Conservation (phyloP, 2,888 invertebrate genomes). For the Serrognathus titanus region DNA sequence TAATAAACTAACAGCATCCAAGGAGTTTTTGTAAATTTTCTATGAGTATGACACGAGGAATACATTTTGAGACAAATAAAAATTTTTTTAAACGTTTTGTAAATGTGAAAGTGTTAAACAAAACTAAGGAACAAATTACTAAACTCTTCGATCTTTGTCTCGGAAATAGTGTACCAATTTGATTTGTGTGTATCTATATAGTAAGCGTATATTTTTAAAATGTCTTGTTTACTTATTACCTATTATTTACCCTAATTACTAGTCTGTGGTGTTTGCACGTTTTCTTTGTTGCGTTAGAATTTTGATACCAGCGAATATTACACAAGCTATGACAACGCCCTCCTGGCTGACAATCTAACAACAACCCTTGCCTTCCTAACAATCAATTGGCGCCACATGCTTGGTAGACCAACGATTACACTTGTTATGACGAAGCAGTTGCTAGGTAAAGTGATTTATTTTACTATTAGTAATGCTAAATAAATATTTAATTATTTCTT, state of each 20-base stretch:
- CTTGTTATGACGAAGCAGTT: slow-evolving; percentile 81
- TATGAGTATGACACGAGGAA: too few relatives aligned
- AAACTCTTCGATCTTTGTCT: too few relatives aligned
- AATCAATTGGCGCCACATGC: slow-evolving; percentile 95
- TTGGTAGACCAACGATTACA: slow-evolving; percentile 93
- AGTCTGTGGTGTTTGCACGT: slow-evolving; percentile 25
- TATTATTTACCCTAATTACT: not conserved
- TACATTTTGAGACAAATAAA: too few relatives aligned
- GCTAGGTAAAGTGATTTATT: slow-evolving; percentile 66
- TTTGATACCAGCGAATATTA: slow-evolving; percentile 93
- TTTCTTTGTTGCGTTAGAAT: slow-evolving; percentile 58
- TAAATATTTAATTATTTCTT: too few relatives aligned
- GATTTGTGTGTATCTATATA: too few relatives aligned
- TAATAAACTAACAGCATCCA: too few relatives aligned
- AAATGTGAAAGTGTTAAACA: too few relatives aligned
- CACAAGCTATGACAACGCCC: slow-evolving; percentile 92
- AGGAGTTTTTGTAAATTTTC: too few relatives aligned
- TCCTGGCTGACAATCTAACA: slow-evolving; percentile 90
- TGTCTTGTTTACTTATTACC: not conserved
- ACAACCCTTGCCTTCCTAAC: slow-evolving; percentile 93
- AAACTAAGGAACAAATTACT: too few relatives aligned
- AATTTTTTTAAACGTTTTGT: too few relatives aligned
- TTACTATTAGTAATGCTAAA: too few relatives aligned
- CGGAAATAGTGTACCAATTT: too few relatives aligned
- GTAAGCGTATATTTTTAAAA: slow-evolving; percentile 6